Evolutionary conservation across 1,140 invertebrate species (phyloP).

Genomic region (Pectinophora gossypiella): DNA sequence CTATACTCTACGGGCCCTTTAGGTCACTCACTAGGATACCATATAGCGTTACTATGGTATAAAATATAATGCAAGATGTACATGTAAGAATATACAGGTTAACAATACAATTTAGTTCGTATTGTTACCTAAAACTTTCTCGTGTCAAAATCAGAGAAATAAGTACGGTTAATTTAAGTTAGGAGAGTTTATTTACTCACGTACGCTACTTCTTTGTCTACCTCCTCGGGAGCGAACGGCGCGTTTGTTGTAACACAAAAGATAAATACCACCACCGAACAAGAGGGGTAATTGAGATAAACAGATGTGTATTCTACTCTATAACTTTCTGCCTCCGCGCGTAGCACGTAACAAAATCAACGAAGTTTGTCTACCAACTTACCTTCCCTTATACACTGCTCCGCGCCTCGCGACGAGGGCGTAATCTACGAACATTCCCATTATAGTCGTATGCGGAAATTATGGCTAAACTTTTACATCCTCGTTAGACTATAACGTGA

Average conservation of each 20-base stretch:
- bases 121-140: conserved; percentile 1
- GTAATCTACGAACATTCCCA: not conserved
- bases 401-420: conserved; percentile 4
- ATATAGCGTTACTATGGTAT: no score
- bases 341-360: conserved; percentile 59
- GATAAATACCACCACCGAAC: conserved; percentile 58
- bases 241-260: conserved; percentile 54
- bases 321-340: conserved; percentile 53
- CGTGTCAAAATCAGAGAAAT: conserved; percentile 43
- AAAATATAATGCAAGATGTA: no score
- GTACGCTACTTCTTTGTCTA: conserved; percentile 55
- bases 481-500: conserved; percentile 12
- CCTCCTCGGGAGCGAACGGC: conserved; percentile 27
- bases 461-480: not conserved
- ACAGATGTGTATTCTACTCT: conserved; percentile 51
- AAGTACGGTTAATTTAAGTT: conserved; percentile 44
- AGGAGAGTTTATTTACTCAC: conserved; percentile 47
- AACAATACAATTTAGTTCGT: no score
- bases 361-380: conserved; percentile 45
- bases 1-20: no score
- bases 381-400: conserved; percentile 17
- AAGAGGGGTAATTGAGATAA: conserved; percentile 66
- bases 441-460: not conserved
- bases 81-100: no score
- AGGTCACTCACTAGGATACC: no score